phyloP scores from a whole-genome alignment of 30 jellyfish, hydroid and myxozoan species.

The Cassiopea andromeda region DNA sequence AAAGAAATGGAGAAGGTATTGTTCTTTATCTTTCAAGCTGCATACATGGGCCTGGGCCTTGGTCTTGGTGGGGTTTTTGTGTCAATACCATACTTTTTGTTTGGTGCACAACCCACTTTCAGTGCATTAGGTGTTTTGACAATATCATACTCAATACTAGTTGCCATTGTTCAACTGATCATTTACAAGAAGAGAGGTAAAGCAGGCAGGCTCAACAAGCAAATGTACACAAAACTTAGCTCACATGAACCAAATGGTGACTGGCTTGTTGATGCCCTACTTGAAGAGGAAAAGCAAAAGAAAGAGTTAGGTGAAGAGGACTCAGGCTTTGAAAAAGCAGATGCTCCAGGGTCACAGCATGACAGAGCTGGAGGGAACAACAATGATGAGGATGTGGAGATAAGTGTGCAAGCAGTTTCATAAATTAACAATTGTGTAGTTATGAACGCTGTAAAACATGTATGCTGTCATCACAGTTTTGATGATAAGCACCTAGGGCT shows the following conservation, averaged over 20 bases:
- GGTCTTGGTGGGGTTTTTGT: slow-evolving; percentile 73
- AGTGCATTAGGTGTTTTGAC: slow-evolving; percentile 57
- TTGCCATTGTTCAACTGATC: slow-evolving; percentile 18
- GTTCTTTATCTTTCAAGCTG: slow-evolving; percentile 62
- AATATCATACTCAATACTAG: slow-evolving; percentile 24
- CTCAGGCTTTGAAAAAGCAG: slow-evolving; percentile 2
- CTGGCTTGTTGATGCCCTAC: slow-evolving; percentile 77
- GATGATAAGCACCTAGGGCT: too few relatives aligned
- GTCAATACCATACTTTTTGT: slow-evolving; percentile 59
- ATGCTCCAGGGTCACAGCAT: neutral
- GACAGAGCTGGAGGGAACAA: neutral
- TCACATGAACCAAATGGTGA: slow-evolving; percentile 58
- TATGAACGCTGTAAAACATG: too few relatives aligned
- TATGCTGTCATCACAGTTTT: too few relatives aligned
- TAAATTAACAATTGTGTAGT: neutral
- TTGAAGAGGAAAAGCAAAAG: slow-evolving; percentile 32
- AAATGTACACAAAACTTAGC: slow-evolving; percentile 35
- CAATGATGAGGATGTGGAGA: slow-evolving; percentile 13
- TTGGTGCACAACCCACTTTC: slow-evolving; percentile 62
- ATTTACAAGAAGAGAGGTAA: neutral
- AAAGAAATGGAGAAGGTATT: slow-evolving; percentile 71
- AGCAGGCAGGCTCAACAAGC: slow-evolving; percentile 1
- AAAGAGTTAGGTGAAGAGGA: slow-evolving; percentile 4
- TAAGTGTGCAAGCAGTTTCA: neutral
- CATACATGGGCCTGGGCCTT: slow-evolving; percentile 73